phyloP scores from a whole-genome alignment of 2,888 invertebrate species.

The Dicycla oo region DNA sequence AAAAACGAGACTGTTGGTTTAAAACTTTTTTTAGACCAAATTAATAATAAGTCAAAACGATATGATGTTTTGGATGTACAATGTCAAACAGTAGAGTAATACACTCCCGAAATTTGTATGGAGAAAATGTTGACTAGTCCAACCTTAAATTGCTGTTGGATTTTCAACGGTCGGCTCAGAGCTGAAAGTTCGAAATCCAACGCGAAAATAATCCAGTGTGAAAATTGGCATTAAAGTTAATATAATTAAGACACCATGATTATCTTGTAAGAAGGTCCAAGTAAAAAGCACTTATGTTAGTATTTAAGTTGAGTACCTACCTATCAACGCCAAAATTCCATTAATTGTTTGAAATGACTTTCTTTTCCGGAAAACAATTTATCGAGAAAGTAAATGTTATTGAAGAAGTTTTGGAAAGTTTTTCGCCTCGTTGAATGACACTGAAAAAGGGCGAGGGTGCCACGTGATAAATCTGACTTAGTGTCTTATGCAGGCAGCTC shows the following conservation, averaged over 20 bases:
- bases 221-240: background rate
- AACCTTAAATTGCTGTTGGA: no score
- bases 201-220: no score
- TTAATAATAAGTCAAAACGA: no score
- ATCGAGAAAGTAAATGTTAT: slow-evolving; percentile 47
- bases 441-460: slow-evolving; percentile 75
- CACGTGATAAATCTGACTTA: slow-evolving; percentile 86
- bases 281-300: slow-evolving; percentile 25
- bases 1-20: no score
- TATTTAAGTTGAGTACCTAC: slow-evolving; percentile 23
- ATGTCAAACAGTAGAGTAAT: no score
- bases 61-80: no score
- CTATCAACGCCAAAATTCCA: slow-evolving; percentile 22
- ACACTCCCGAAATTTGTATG: no score
- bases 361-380: slow-evolving; percentile 46
- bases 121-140: no score
- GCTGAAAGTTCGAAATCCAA: no score
- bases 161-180: no score
- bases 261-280: background rate
- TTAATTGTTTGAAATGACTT: slow-evolving; percentile 46
- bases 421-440: slow-evolving; percentile 71
- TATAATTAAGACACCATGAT: slow-evolving; percentile 10
- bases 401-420: slow-evolving; percentile 59
- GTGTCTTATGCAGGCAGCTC: slow-evolving; percentile 76
- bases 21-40: no score